Percentiles rank a stretch among this genome's conserved stretches.
Conservation (phyloP, 2,888 invertebrate genomes). For the Xestoiulus laeticollis region DNA sequence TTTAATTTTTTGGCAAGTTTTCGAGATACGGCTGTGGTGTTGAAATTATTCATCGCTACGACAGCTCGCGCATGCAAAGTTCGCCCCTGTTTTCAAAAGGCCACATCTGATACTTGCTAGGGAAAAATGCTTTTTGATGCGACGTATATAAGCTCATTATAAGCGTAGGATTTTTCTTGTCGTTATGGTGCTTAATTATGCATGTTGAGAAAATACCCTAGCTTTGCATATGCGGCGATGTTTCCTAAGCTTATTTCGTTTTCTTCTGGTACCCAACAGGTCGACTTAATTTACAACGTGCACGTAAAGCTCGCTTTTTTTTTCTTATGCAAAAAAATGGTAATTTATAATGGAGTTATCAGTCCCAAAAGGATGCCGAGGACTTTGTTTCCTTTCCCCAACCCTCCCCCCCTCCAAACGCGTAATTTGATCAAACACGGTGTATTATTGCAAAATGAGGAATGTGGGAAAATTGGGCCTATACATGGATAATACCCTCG, state of each 20-base stretch:
- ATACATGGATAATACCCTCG: background rate
- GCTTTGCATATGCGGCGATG: background rate
- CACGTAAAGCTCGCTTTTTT: background rate
- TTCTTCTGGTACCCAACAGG: background rate
- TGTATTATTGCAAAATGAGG: background rate
- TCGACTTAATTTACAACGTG: background rate
- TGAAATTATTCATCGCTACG: background rate
- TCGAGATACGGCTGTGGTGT: background rate
- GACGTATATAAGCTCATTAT: background rate
- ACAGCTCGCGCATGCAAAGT: slow-evolving; percentile 14
- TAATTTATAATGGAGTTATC: slow-evolving; percentile 30
- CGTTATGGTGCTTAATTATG: slow-evolving; percentile 10
- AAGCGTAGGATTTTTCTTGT: background rate
- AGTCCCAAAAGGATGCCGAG: background rate
- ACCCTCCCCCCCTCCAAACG: too few relatives aligned
- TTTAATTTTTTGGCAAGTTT: background rate
- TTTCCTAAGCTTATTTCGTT: background rate
- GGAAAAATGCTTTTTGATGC: background rate
- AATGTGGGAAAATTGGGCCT: background rate
- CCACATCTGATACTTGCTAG: background rate
- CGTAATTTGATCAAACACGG: background rate
- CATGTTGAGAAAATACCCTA: background rate
- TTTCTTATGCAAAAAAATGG: background rate
- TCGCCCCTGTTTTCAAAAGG: background rate
- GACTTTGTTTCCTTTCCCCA: background rate